phyloP scores from a whole-genome alignment of 1,140 invertebrate genomes.

The Antheraea pernyi region DNA sequence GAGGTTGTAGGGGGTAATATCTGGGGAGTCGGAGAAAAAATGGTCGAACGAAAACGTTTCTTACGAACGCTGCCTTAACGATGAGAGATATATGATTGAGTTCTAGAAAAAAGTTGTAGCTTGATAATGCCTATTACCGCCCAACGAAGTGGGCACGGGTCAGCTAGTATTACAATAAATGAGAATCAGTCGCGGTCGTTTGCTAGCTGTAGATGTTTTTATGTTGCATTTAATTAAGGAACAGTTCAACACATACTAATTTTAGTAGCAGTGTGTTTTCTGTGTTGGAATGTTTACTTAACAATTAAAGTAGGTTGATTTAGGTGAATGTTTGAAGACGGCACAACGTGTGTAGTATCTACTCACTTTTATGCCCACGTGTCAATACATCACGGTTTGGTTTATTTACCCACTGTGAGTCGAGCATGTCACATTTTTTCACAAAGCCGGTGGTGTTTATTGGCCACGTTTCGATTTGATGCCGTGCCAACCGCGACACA shows the following conservation, averaged over 20 bases:
- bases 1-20: no score
- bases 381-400: constrained; percentile 34
- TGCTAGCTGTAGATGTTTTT: no score
- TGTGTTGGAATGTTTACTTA: constrained; percentile 25
- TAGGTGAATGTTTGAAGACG: constrained; percentile 48
- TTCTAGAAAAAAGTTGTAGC: no score
- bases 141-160: no score
- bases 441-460: constrained; percentile 45
- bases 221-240: constrained; percentile 1
- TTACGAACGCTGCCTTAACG: no score
- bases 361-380: constrained; percentile 28
- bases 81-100: no score
- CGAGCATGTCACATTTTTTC: constrained; percentile 52
- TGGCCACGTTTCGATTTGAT: constrained; percentile 43
- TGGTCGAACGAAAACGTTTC: no score
- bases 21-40: no score
- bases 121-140: no score
- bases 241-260: constrained; percentile 4
- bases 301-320: constrained; percentile 44
- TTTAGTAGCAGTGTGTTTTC: constrained; percentile 17
- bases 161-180: no score
- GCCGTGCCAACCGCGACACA: constrained; percentile 58
- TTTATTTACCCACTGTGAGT: constrained; percentile 45
- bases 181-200: no score
- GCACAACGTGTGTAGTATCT: constrained; percentile 17